Conservation (phyloP, 2,888 invertebrate genomes). For the Aromia moschata region DNA sequence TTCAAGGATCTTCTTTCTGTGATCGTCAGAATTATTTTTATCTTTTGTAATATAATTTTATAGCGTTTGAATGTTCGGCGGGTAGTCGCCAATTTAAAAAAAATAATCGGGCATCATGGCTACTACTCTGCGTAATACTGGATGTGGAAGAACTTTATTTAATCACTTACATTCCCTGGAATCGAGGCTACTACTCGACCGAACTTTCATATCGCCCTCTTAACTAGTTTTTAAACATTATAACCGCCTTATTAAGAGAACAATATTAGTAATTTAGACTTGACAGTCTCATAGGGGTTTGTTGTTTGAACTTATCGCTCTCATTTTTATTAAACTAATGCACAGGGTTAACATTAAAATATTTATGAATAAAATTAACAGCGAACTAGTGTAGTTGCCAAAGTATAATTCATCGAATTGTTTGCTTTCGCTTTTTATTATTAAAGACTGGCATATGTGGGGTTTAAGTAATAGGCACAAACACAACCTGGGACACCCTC, state of each 20-base stretch:
- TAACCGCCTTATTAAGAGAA: slow-evolving; percentile 53
- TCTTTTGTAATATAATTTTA: slow-evolving; percentile 45
- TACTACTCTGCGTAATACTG: not conserved
- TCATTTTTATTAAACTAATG: slow-evolving; percentile 49
- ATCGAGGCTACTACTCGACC: slow-evolving; percentile 26
- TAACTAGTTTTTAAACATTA: slow-evolving; percentile 42
- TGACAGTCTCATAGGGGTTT: slow-evolving; percentile 34
- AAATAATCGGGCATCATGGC: not conserved
- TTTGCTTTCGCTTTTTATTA: slow-evolving; percentile 43
- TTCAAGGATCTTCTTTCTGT: slow-evolving; percentile 49
- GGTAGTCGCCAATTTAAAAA: not conserved
- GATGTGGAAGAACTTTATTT: not conserved
- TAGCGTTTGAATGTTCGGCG: slow-evolving; percentile 10
- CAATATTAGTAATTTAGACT: slow-evolving; percentile 49
- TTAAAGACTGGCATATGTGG: slow-evolving; percentile 46
- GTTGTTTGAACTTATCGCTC: slow-evolving; percentile 42
- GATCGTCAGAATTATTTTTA: slow-evolving; percentile 43
- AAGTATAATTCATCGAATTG: slow-evolving; percentile 41
- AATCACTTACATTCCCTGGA: slow-evolving; percentile 14
- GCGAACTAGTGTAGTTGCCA: slow-evolving; percentile 56
- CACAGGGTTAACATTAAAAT: slow-evolving; percentile 56
- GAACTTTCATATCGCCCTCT: slow-evolving; percentile 28
- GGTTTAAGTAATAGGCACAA: too few species aligned
- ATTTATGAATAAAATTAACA: slow-evolving; percentile 50
- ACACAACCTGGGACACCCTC: too few species aligned